Percentiles rank a stretch among this genome's conserved stretches.
These are phyloP conservation scores for Tinea trinotella DNA, from an alignment of 2,888 invertebrate genomes.

Conservation along the genomic window DNA sequence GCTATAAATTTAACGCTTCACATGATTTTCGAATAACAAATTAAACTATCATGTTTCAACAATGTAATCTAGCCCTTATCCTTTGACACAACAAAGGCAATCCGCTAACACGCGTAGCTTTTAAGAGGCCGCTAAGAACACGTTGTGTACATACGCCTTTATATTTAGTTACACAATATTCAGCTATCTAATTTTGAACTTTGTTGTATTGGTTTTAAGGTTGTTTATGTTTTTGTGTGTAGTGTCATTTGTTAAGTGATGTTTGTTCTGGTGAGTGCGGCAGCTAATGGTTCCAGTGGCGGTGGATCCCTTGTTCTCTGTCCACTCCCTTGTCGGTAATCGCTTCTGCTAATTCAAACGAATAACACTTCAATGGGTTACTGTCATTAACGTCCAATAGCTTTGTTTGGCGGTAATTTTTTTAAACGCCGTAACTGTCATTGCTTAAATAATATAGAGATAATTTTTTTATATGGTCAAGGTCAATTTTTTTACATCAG, in stretches of 20 bases:
- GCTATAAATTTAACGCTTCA: too few relatives aligned
- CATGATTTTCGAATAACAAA: too few relatives aligned
- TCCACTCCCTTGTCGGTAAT: constrained; percentile 24
- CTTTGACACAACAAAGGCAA: constrained; percentile 16
- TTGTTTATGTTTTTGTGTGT: neutral
- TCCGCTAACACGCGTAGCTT: constrained; percentile 27
- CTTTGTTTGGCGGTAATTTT: neutral
- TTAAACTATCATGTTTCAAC: constrained; percentile 1
- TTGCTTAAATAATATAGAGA: too few relatives aligned
- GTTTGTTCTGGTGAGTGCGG: constrained; percentile 45
- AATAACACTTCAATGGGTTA: constrained; percentile 32
- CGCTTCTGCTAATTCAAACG: constrained; percentile 34
- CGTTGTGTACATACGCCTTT: constrained; percentile 30
- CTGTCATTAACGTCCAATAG: neutral
- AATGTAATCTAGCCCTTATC: constrained; percentile 9
- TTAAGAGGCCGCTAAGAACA: constrained; percentile 30
- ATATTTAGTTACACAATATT: neutral
- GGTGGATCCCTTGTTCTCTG: constrained; percentile 31
- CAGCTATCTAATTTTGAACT: neutral
- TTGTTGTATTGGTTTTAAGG: neutral
- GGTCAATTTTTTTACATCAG: too few relatives aligned
- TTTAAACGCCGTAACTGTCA: too few relatives aligned
- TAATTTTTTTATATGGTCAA: too few relatives aligned
- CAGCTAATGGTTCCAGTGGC: constrained; percentile 43
- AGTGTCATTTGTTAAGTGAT: constrained; percentile 21